phyloP scores from a whole-genome alignment of 2,113 vertebrate species.

The Carettochelys insculpta region DNA sequence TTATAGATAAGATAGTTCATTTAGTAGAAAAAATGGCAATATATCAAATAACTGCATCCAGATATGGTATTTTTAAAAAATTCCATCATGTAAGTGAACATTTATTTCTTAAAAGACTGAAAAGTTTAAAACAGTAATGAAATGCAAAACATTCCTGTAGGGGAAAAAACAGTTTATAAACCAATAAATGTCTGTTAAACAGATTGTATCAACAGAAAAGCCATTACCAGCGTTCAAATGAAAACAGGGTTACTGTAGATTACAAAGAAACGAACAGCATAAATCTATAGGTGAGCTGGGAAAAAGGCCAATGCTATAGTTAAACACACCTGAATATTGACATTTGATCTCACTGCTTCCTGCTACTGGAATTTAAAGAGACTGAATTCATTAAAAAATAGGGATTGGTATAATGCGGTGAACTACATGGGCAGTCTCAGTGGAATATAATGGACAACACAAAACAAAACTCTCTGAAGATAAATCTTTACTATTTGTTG shows the following conservation, averaged over 20 bases:
- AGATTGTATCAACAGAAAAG: neutral
- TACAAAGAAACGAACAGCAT: neutral
- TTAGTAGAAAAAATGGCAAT: neutral
- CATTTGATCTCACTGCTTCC: neutral
- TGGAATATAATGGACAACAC: neutral
- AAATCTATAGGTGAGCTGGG: neutral
- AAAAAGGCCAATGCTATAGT: neutral
- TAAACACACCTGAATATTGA: neutral
- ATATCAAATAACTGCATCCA: neutral
- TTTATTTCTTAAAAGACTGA: neutral
- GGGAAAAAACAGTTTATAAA: neutral
- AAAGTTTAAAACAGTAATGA: neutral
- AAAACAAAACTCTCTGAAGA: neutral
- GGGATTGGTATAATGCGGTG: accelerated
- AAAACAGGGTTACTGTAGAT: neutral
- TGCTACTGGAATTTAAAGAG: neutral
- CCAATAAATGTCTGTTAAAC: neutral
- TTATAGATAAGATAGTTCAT: neutral
- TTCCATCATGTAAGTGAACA: accelerated
- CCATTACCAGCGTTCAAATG: neutral
- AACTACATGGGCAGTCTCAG: neutral
- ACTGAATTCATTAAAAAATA: neutral
- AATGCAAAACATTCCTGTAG: neutral
- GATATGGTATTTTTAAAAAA: neutral
- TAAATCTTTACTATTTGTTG: neutral